These are phyloP conservation scores for Mamestra brassicae DNA, from an alignment of 2,888 invertebrate genomes.

Conservation along the genomic window DNA sequence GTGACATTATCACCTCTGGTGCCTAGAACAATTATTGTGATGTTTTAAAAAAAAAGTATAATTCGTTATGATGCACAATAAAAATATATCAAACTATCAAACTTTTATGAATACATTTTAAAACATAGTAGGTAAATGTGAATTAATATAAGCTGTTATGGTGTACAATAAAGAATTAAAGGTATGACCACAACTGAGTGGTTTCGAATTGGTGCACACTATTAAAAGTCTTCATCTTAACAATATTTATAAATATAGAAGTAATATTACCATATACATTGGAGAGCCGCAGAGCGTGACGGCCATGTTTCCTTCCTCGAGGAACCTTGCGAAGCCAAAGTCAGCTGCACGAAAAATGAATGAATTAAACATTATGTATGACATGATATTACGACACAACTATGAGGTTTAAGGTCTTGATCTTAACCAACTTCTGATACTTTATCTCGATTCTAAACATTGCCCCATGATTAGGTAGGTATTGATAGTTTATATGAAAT, in stretches of 20 bases:
- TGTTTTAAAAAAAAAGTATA: not conserved
- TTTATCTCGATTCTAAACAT: constrained; percentile 2
- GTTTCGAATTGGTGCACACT: not conserved
- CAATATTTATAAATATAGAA: constrained; percentile 26
- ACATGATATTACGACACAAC: constrained; percentile 16
- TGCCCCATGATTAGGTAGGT: constrained; percentile 3
- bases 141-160: no score
- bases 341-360: constrained; percentile 93
- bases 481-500: constrained; percentile 27
- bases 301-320: constrained; percentile 99
- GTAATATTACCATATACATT: constrained; percentile 98
- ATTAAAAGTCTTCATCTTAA: constrained; percentile 1
- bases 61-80: not conserved
- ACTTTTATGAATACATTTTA: not conserved
- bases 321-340: constrained; percentile 99
- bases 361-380: constrained; percentile 5
- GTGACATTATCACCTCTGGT: constrained; percentile 99
- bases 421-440: not conserved
- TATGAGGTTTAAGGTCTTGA: not conserved
- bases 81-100: no score
- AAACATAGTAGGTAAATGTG: not conserved
- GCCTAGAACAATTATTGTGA: constrained; percentile 91
- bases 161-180: no score
- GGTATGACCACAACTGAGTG: no score
- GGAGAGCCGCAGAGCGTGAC: constrained; percentile 99